Conservation (phyloP, 2,797 vertebrate species). For the Fistularia commersonii region DNA sequence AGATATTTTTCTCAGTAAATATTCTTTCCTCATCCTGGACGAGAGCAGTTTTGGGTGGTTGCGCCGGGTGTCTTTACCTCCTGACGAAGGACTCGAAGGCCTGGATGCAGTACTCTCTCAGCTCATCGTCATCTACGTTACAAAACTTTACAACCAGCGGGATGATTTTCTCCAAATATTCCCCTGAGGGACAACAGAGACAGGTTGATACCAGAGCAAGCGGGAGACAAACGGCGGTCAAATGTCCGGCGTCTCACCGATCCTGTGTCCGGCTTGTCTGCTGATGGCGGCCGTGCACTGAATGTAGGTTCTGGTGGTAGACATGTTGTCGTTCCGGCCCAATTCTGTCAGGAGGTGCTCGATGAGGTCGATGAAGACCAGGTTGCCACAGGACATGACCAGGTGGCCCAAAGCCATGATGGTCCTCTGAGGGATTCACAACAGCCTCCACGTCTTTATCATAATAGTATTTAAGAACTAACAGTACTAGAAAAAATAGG, state of each 20-base stretch:
- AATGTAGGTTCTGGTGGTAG: slow-evolving; percentile 98
- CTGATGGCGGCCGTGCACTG: slow-evolving; percentile 99
- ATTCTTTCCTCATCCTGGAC: too few relatives aligned
- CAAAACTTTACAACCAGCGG: slow-evolving; percentile 98
- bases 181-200: too few relatives aligned
- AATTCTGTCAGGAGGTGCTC: slow-evolving; percentile 96
- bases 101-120: slow-evolving; percentile 99
- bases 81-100: slow-evolving; percentile 98
- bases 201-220: not conserved
- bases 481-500: too few relatives aligned
- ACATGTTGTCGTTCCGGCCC: slow-evolving; percentile 98
- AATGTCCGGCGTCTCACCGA: slow-evolving; percentile 78
- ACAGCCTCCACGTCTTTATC: too few relatives aligned
- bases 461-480: too few relatives aligned
- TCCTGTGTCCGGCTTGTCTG: slow-evolving; percentile 96
- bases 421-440: slow-evolving; percentile 49
- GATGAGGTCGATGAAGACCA: slow-evolving; percentile 98
- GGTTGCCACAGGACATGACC: slow-evolving; percentile 98
- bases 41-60: too few relatives aligned
- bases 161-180: slow-evolving; percentile 96
- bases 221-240: not conserved
- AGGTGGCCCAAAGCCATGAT: slow-evolving; percentile 99
- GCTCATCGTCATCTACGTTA: slow-evolving; percentile 95
- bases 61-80: slow-evolving; percentile 70
- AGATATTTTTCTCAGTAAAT: too few relatives aligned